Evolutionary conservation across 2,888 invertebrate genomes (phyloP).

Genomic region (Lasioglossum lativentre): DNA sequence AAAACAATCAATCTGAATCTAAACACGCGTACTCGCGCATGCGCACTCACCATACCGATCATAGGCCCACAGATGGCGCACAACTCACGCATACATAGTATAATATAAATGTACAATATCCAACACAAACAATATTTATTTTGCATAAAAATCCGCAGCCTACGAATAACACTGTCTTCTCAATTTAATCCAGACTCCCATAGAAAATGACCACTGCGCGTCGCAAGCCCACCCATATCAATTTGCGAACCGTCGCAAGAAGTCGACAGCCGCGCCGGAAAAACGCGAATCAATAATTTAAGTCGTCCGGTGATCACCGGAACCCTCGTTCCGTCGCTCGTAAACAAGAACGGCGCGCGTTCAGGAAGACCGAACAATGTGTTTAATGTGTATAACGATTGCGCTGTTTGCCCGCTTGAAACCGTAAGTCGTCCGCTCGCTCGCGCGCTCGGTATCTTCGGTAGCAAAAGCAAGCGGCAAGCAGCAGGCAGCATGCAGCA

Average conservation of each 20-base stretch:
- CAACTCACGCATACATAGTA: too few relatives aligned
- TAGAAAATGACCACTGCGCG: neutral
- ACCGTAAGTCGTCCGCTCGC: slow-evolving; percentile 37
- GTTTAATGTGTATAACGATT: slow-evolving; percentile 10
- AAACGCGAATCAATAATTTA: neutral
- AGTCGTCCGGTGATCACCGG: neutral
- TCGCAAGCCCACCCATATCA: neutral
- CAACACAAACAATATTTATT: too few relatives aligned
- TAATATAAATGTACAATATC: too few relatives aligned
- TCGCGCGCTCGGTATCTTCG: neutral
- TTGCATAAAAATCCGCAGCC: neutral
- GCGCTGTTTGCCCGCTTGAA: neutral
- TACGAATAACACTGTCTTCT: neutral
- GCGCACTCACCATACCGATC: too few relatives aligned
- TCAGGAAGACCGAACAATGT: neutral
- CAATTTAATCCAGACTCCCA: neutral
- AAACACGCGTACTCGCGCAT: too few relatives aligned
- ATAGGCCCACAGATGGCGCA: too few relatives aligned
- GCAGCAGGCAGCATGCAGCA: neutral
- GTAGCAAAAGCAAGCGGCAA: neutral
- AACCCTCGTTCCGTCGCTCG: neutral
- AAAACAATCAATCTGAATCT: too few relatives aligned
- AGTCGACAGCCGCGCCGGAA: neutral
- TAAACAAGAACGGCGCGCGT: neutral
- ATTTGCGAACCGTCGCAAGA: neutral